A percentile compares a stretch with the other conserved stretches of the same genome.
phyloP scores from a whole-genome alignment of 1,140 invertebrate genomes.

The Trichonephila clavipes region DNA sequence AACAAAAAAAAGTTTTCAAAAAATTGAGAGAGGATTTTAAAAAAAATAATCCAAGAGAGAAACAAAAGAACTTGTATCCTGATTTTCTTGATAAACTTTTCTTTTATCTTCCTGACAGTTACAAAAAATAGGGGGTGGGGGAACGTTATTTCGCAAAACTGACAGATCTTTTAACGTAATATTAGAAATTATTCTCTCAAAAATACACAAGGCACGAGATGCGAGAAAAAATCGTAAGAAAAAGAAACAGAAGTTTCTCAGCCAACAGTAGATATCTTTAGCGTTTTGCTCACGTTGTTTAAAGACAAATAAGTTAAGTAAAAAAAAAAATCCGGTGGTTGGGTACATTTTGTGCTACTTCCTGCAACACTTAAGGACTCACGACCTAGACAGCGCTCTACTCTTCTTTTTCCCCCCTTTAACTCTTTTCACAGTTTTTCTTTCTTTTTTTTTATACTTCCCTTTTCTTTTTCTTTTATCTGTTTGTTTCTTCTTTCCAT shows the following conservation, averaged over 20 bases:
- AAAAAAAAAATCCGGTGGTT: conserved; percentile 39
- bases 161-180: background rate
- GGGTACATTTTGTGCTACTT: conserved; percentile 65
- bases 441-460: background rate
- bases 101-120: background rate
- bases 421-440: background rate
- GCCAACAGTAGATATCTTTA: background rate
- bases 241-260: background rate
- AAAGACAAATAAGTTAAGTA: conserved; percentile 8
- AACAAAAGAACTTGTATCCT: background rate
- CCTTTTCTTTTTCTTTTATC: conserved; percentile 15
- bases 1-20: too few relatives aligned
- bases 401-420: background rate
- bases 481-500: conserved; percentile 18
- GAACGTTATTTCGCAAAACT: background rate
- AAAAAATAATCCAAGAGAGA: background rate
- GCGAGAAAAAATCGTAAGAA: background rate
- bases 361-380: conserved; percentile 54
- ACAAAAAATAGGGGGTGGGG: background rate
- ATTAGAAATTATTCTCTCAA: background rate
- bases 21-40: too few relatives aligned
- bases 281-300: conserved; percentile 1
- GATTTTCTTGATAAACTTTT: background rate
- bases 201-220: background rate
- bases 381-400: conserved; percentile 63